These are phyloP conservation scores for Mythimna lalbum DNA, from an alignment of 2,888 invertebrate genomes.

Conservation along the genomic window DNA sequence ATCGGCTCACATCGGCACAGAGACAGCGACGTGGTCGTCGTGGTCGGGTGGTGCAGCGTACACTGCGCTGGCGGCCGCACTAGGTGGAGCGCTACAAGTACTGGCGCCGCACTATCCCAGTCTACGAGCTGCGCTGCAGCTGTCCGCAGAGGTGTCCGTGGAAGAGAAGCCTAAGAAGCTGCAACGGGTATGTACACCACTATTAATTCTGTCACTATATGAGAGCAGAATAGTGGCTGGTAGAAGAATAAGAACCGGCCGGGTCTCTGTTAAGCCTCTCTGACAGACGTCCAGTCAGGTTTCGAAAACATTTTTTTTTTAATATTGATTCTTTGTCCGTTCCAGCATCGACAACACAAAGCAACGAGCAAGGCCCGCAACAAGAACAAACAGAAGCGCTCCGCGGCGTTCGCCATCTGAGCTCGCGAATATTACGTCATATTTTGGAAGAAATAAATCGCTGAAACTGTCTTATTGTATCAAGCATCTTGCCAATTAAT, in stretches of 20 bases:
- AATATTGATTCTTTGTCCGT: not conserved
- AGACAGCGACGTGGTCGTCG: slow-evolving; percentile 92
- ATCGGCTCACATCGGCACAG: slow-evolving; percentile 94
- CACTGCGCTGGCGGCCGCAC: slow-evolving; percentile 90
- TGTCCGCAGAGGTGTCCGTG: slow-evolving; percentile 89
- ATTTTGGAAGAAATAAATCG: not conserved
- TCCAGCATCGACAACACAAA: slow-evolving; percentile 13
- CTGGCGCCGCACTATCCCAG: slow-evolving; percentile 92
- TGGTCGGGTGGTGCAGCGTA: slow-evolving; percentile 95
- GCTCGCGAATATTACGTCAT: slow-evolving; percentile 16
- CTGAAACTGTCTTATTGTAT: not conserved
- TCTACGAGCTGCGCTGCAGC: slow-evolving; percentile 92
- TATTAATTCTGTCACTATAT: not conserved
- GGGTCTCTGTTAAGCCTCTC: not conserved
- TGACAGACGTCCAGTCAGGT: too few relatives aligned
- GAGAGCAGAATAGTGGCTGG: not conserved
- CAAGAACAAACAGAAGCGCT: slow-evolving; percentile 97
- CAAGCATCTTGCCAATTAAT: not conserved
- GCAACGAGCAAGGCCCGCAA: slow-evolving; percentile 75
- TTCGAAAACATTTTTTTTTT: too few relatives aligned
- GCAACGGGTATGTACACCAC: slow-evolving; percentile 90
- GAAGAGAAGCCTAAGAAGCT: slow-evolving; percentile 92
- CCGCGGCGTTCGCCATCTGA: slow-evolving; percentile 91
- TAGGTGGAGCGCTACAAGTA: slow-evolving; percentile 92
- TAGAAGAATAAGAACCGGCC: not conserved